Percentiles rank a stretch among this genome's conserved stretches.
Conservation (phyloP, 1,140 invertebrate genomes). For the Semibalanus balanoides region DNA sequence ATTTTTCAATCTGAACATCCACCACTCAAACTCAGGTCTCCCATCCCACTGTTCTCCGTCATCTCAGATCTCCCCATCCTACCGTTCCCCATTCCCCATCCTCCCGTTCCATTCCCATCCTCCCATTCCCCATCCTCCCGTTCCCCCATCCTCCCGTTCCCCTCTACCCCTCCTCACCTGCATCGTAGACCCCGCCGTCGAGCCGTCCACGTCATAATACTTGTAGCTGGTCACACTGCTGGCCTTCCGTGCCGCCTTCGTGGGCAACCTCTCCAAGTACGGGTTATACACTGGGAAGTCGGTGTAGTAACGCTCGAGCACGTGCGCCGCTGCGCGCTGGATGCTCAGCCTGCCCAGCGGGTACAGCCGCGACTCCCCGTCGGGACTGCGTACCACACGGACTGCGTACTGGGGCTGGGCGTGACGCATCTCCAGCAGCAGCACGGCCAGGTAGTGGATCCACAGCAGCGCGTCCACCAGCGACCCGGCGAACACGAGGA, state of each 20-base stretch:
- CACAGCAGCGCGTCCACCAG: conserved; percentile 84
- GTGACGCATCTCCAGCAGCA: conserved; percentile 82
- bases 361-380: conserved; percentile 59
- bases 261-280: conserved; percentile 77
- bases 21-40: too few species aligned
- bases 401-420: conserved; percentile 77
- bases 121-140: too few species aligned
- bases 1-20: too few species aligned
- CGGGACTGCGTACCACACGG: conserved; percentile 81
- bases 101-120: too few species aligned
- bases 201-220: conserved; percentile 82
- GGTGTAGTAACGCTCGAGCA: conserved; percentile 86
- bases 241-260: conserved; percentile 37
- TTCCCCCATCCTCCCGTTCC: too few species aligned
- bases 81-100: too few species aligned
- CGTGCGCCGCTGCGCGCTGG: conserved; percentile 84
- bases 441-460: conserved; percentile 85
- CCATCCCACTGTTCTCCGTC: too few species aligned
- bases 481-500: conserved; percentile 80
- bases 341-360: conserved; percentile 83
- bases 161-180: not conserved
- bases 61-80: too few species aligned
- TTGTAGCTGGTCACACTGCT: conserved; percentile 53
- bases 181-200: not conserved
- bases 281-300: conserved; percentile 96